A percentile compares a stretch with the other conserved stretches of the same genome.
Evolutionary conservation across 2,888 invertebrate species (phyloP).

Genomic region (Lycia hirtaria): DNA sequence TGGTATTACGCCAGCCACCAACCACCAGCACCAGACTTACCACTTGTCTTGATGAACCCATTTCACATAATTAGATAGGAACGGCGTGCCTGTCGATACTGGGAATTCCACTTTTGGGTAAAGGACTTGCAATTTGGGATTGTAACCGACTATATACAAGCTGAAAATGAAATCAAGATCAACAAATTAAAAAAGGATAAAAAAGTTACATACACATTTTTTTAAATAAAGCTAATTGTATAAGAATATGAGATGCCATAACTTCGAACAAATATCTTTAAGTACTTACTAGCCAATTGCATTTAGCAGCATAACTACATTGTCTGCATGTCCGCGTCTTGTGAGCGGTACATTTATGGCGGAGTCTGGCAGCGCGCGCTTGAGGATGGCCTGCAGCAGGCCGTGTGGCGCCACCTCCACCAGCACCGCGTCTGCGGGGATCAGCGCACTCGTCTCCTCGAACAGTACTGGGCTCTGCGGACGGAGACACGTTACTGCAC

Average conservation of each 20-base stretch:
- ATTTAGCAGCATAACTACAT: slow-evolving; percentile 78
- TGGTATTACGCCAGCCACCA: no score
- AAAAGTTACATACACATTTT: no score
- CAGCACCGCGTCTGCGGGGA: slow-evolving; percentile 90
- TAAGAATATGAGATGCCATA: no score
- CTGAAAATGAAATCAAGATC: slow-evolving; percentile 61
- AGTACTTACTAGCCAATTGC: slow-evolving; percentile 72
- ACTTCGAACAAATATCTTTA: background rate
- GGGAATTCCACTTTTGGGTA: slow-evolving; percentile 91
- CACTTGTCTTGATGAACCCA: slow-evolving; percentile 88
- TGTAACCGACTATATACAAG: slow-evolving; percentile 89
- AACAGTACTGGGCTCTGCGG: slow-evolving; percentile 84
- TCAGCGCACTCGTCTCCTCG: slow-evolving; percentile 90
- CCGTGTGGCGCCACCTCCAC: slow-evolving; percentile 95
- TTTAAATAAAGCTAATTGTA: no score
- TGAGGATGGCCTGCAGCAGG: slow-evolving; percentile 88
- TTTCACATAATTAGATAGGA: slow-evolving; percentile 90
- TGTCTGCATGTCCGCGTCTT: slow-evolving; percentile 87
- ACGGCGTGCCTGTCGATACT: slow-evolving; percentile 92
- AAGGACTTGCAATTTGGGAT: slow-evolving; percentile 88
- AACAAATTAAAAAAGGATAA: background rate
- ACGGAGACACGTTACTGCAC: background rate
- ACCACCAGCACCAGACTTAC: no score
- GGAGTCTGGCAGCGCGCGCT: slow-evolving; percentile 87
- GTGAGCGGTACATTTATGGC: slow-evolving; percentile 89